Percentiles rank a stretch among this genome's conserved stretches.
Evolutionary conservation across 2,888 invertebrate genomes (phyloP).

Genomic region (Nebria salina): DNA sequence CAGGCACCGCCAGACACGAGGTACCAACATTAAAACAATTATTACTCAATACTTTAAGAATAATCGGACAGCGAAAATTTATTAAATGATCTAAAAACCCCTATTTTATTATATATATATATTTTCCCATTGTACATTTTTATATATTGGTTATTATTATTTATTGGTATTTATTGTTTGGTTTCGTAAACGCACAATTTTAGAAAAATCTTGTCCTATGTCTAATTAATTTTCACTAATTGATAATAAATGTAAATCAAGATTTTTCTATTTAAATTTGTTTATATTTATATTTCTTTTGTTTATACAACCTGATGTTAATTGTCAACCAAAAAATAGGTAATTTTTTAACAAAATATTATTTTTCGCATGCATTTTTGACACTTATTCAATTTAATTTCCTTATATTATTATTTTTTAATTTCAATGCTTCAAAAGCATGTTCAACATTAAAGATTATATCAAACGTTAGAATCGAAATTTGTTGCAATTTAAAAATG

Average conservation of each 20-base stretch:
- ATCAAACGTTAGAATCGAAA: neutral
- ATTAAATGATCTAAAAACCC: neutral
- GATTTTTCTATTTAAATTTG: neutral
- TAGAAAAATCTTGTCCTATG: neutral
- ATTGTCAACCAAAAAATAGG: neutral
- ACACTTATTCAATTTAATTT: neutral
- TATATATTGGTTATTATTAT: neutral
- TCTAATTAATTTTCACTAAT: neutral
- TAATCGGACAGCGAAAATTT: slow-evolving; percentile 12
- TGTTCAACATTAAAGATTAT: neutral
- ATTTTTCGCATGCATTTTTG: neutral
- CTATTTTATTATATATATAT: neutral
- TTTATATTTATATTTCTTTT: neutral
- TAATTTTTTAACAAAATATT: neutral
- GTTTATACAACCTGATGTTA: neutral
- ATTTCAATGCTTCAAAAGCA: slow-evolving; percentile 1
- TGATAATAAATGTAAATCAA: neutral
- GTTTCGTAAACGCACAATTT: neutral
- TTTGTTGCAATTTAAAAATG: neutral
- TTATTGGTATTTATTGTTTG: too few relatives aligned
- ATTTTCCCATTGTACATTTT: neutral
- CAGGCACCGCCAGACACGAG: slow-evolving; percentile 43
- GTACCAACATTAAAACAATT: slow-evolving; percentile 31
- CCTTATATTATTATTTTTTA: neutral
- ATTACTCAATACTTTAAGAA: slow-evolving; percentile 7